Evolutionary conservation across 2,888 invertebrate genomes (phyloP).

Genomic region (Sminthurides aquaticus): DNA sequence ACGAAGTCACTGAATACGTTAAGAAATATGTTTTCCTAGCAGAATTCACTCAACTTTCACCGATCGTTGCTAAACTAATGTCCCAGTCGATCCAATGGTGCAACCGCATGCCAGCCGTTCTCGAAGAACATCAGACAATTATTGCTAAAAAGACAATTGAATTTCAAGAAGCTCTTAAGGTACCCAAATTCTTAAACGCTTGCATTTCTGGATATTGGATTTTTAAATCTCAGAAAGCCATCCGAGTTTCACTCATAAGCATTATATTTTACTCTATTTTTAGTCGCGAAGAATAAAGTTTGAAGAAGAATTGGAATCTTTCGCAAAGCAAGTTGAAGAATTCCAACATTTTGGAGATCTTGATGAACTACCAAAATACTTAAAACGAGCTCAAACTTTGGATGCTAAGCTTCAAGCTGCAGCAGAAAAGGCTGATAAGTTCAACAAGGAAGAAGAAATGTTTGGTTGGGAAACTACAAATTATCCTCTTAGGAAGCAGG

Average conservation of each 20-base stretch:
- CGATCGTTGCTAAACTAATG: constrained; percentile 80
- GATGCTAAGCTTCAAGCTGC: constrained; percentile 65
- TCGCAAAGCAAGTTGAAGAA: constrained; percentile 71
- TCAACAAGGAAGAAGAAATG: constrained; percentile 83
- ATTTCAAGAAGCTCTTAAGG: constrained; percentile 72
- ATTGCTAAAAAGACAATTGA: constrained; percentile 74
- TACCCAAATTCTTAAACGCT: no score
- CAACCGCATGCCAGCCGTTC: constrained; percentile 66
- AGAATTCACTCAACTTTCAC: constrained; percentile 70
- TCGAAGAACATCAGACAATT: constrained; percentile 73
- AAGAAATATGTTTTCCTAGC: constrained; percentile 69
- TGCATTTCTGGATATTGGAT: no score
- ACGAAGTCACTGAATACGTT: constrained; percentile 55
- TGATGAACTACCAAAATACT: constrained; percentile 71
- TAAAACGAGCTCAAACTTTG: constrained; percentile 68
- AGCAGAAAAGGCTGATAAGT: constrained; percentile 70
- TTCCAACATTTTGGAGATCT: constrained; percentile 82
- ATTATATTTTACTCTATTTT: no score
- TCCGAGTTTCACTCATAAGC: no score
- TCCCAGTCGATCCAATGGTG: constrained; percentile 84
- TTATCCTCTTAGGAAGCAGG: constrained; percentile 73
- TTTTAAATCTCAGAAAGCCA: no score
- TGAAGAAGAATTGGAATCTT: constrained; percentile 69
- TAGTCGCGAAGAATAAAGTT: constrained; percentile 81
- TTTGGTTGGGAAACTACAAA: constrained; percentile 81